Conservation (phyloP, 2,113 vertebrate species). For the Polyodon spathula region DNA sequence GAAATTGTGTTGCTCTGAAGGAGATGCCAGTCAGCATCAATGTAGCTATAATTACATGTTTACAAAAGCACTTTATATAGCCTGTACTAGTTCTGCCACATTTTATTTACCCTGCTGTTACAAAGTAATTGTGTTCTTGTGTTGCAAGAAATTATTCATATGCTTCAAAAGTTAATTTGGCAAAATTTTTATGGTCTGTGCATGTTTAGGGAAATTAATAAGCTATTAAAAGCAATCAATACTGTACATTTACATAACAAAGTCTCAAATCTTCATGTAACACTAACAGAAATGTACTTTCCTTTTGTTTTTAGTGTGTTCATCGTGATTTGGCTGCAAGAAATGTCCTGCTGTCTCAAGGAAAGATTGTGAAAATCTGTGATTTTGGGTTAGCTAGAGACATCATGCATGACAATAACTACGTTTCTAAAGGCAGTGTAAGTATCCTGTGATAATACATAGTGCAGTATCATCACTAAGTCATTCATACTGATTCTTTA, state of each 20-base stretch:
- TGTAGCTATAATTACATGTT: not conserved
- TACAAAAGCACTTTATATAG: not conserved
- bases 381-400: conserved; percentile 95
- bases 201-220: no score
- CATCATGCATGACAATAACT: conserved; percentile 98
- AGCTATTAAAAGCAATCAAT: no score
- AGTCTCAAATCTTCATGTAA: no score
- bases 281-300: not conserved
- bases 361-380: conserved; percentile 97
- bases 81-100: not conserved
- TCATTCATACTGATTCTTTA: no score
- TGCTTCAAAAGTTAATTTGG: no score
- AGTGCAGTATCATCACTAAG: no score
- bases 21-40: not conserved
- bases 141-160: no score
- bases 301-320: conserved; percentile 68
- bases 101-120: no score
- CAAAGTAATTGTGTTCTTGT: no score
- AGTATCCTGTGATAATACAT: conserved; percentile 35
- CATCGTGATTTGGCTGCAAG: conserved; percentile 94
- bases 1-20: not conserved
- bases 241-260: no score
- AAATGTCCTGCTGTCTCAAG: conserved; percentile 94
- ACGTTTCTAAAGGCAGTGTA: conserved; percentile 97
- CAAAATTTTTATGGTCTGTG: no score